Base-by-base conservation (phyloP, 1,140 invertebrate genomes). In the Ceratosolen solmsi region DNA sequence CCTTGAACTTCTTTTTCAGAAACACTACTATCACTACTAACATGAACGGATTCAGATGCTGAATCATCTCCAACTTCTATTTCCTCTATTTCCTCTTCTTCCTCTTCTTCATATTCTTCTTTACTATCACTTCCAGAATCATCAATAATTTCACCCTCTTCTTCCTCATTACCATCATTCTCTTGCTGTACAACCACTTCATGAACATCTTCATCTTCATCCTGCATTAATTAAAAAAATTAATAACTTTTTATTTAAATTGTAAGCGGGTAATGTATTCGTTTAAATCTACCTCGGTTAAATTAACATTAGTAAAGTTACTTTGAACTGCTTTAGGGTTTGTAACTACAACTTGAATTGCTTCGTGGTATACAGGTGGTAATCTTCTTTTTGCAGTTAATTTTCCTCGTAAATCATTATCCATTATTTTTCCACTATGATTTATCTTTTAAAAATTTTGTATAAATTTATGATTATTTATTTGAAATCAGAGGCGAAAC, bases 1-100 rank as follows among this genome's bases (percentile, higher is more conserved):
- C 90, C 91, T 84, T 90, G 89, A 36, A 90, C 75, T 86, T 92
- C 90, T 82, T 91, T 92, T 38, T 88, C 89, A 20, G 88, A 87
- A 56, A 87, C 51, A 65, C 89, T 86, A 79, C 87, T 88, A 72
- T 85, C 86, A 13, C 84, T 74, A 46, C 84, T 86, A 73, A 80
- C 80, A 68, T 82, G 82, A 25, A 86, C 82, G 7, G 71, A 27
- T 22, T 81, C 63, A 17, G 82, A 76, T 22, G 68, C 51, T 11
- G 73, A 79, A 7, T 86, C 83, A 33, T 72, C 33, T 72, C 84
- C 73, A 15, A 79, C 73, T 13, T 87, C 86, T 13, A 85, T 82
- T 22, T 84, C 79, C n/a, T n/a, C n/a, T n/a, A n/a, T n/a, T n/a
- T 84, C 83, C 0, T 85, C 82, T 9, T 82, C 78, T 15, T 86